Conservation (phyloP, 2,113 vertebrate species). For the Phasianus colchicus region DNA sequence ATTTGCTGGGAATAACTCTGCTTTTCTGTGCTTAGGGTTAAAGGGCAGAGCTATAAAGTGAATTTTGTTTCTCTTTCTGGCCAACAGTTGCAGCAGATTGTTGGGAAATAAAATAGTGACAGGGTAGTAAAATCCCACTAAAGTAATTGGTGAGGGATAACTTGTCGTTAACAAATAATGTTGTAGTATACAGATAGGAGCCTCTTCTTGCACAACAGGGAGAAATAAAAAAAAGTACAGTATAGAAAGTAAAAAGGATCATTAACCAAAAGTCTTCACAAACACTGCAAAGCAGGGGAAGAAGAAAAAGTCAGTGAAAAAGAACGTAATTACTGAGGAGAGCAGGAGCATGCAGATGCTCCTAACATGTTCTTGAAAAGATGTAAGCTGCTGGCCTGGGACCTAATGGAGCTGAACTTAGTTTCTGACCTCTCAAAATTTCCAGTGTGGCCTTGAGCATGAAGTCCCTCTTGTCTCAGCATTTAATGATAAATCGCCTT, state of each 20-base stretch:
- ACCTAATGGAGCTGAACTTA: neutral
- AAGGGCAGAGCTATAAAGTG: neutral
- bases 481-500: neutral
- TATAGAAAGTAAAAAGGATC: slow-evolving; percentile 14
- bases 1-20: neutral
- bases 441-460: neutral
- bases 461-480: neutral
- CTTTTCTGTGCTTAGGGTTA: neutral
- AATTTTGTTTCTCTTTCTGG: neutral
- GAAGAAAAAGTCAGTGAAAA: neutral
- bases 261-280: neutral
- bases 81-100: slow-evolving; percentile 4
- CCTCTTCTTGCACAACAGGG: neutral
- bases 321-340: neutral
- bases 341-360: neutral
- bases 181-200: neutral
- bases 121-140: neutral
- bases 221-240: slow-evolving; percentile 26
- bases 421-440: neutral
- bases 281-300: neutral
- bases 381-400: neutral
- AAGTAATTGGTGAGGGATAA: slow-evolving; percentile 15
- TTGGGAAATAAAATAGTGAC: slow-evolving; percentile 7
- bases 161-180: neutral
- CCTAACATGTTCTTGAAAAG: neutral